phyloP scores from a whole-genome alignment of 2,888 invertebrate species.

The Lysandra coridon region DNA sequence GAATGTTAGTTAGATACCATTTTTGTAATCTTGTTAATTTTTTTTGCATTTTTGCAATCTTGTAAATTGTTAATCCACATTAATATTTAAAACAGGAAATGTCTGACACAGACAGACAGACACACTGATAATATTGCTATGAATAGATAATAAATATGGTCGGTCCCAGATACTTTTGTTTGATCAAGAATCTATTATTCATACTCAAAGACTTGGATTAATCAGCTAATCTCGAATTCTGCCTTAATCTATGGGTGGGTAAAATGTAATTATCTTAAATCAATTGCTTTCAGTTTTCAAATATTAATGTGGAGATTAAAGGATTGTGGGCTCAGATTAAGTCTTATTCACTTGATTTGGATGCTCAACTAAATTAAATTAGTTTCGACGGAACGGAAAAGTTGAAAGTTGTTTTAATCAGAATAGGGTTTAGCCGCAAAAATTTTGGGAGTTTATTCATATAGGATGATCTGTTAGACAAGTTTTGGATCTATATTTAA shows the following conservation, averaged over 20 bases:
- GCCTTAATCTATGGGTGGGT: background rate
- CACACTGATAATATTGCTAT: background rate
- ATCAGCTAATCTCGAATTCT: background rate
- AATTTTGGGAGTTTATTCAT: background rate
- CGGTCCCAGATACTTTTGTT: background rate
- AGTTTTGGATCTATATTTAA: background rate
- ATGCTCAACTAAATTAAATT: slow-evolving; percentile 1
- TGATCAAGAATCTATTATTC: background rate
- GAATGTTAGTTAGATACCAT: background rate
- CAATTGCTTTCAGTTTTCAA: background rate
- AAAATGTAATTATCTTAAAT: background rate
- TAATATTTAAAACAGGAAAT: too few species aligned
- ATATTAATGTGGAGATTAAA: background rate
- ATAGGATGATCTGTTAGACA: background rate
- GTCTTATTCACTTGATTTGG: background rate
- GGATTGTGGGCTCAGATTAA: slow-evolving; percentile 1
- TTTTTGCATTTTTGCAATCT: too few species aligned
- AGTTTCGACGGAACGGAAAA: background rate
- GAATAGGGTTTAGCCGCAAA: background rate
- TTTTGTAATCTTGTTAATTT: too few species aligned
- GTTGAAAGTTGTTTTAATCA: background rate
- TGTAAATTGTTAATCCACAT: too few species aligned
- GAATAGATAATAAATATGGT: too few species aligned
- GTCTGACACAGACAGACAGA: background rate
- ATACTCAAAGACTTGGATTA: background rate